A percentile compares a stretch with the other conserved stretches of the same genome.
Conservation (phyloP, 2,113 vertebrate species). For the Solea senegalensis region DNA sequence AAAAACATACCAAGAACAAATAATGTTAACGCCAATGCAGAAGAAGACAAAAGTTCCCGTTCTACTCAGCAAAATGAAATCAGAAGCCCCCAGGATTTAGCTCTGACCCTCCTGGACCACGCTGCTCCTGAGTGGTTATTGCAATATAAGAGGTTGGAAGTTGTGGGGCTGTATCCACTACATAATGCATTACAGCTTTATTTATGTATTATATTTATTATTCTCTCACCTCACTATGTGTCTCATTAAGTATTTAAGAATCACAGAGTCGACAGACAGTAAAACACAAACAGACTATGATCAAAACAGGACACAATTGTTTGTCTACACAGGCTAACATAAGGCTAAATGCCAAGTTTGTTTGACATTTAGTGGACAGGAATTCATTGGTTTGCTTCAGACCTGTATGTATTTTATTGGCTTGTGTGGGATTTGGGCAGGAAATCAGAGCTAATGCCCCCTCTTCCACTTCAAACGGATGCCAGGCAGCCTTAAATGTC, state of each 20-base stretch:
- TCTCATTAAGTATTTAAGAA: constrained; percentile 24
- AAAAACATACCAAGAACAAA: neutral
- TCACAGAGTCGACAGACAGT: neutral
- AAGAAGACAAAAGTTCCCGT: constrained; percentile 69
- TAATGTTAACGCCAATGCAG: constrained; percentile 44
- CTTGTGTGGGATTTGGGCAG: constrained; percentile 81
- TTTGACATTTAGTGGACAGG: constrained; percentile 65
- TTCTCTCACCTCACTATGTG: constrained; percentile 3
- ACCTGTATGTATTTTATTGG: constrained; percentile 79
- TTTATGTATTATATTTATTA: constrained; percentile 19
- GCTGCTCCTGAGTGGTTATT: constrained; percentile 55
- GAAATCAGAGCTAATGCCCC: constrained; percentile 83
- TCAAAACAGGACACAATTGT: constrained; percentile 3
- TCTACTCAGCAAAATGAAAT: constrained; percentile 80
- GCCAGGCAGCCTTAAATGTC: constrained; percentile 82
- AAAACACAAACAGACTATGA: constrained; percentile 7
- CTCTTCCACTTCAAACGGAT: constrained; percentile 81
- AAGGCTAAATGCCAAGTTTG: constrained; percentile 62
- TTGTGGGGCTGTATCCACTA: constrained; percentile 25
- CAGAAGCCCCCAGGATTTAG: constrained; percentile 73
- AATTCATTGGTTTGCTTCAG: constrained; percentile 74
- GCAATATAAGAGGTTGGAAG: constrained; percentile 44
- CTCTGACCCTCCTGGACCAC: constrained; percentile 47
- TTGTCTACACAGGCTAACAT: constrained; percentile 25
- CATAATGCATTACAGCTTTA: constrained; percentile 3